These are phyloP conservation scores for Charaxes varanes DNA, from an alignment of 1,140 invertebrate genomes.

Conservation along the genomic window DNA sequence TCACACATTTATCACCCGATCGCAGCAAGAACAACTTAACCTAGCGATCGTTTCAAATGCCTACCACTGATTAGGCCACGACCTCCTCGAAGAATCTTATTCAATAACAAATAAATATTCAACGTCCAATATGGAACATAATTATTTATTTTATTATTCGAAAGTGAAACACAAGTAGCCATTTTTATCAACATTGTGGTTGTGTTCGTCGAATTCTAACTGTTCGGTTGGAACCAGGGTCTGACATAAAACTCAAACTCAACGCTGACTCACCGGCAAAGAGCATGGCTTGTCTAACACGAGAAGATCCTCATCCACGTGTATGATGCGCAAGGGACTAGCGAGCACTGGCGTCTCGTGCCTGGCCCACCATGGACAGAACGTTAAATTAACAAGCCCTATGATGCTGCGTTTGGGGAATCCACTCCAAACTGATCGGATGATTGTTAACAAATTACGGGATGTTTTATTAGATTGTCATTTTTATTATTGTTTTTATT, in stretches of 20 bases:
- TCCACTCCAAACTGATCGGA: too few species aligned
- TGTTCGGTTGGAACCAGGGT: slow-evolving; percentile 28
- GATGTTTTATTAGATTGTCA: too few species aligned
- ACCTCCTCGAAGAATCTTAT: too few species aligned
- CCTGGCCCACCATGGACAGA: slow-evolving; percentile 73
- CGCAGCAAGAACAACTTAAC: too few species aligned
- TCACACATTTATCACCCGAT: too few species aligned
- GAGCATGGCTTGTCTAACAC: slow-evolving; percentile 94
- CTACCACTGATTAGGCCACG: too few species aligned
- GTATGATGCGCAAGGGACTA: slow-evolving; percentile 85
- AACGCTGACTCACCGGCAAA: slow-evolving; percentile 83
- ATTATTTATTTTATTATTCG: neutral
- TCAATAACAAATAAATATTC: too few species aligned
- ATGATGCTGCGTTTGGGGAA: too few species aligned
- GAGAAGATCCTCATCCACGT: slow-evolving; percentile 86
- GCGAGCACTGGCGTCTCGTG: slow-evolving; percentile 85
- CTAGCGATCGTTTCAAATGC: too few species aligned
- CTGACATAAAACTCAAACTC: slow-evolving; percentile 32
- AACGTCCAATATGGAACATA: too few species aligned
- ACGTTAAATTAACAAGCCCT: slow-evolving; percentile 37
- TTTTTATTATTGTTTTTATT: too few species aligned
- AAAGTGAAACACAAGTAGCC: neutral
- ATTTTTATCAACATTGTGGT: neutral
- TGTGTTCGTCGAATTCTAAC: neutral
- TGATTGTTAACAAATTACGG: too few species aligned